These are phyloP conservation scores for Ranitomeya variabilis DNA, from an alignment of 2,113 vertebrate species.

Conservation along the genomic window DNA sequence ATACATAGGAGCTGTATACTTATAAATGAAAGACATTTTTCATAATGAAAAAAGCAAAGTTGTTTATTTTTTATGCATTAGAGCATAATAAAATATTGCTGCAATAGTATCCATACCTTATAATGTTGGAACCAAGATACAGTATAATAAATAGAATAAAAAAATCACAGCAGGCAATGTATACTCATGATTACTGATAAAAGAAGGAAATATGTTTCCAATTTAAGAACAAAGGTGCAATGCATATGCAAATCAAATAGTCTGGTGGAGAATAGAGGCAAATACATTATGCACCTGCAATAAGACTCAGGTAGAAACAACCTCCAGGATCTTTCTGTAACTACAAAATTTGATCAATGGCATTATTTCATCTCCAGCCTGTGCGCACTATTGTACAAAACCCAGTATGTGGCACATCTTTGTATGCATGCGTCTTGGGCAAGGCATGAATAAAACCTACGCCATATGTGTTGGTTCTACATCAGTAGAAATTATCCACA, in stretches of 20 bases:
- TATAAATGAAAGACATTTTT: not conserved
- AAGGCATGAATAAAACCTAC: conserved; percentile 39
- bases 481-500: conserved; percentile 59
- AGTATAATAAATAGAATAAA: not conserved
- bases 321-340: conserved; percentile 24
- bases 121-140: not conserved
- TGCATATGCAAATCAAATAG: conserved; percentile 15
- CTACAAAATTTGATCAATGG: conserved; percentile 20
- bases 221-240: conserved; percentile 10
- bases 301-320: conserved; percentile 22
- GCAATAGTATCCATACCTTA: not conserved
- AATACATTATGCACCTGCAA: conserved; percentile 6
- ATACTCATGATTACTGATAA: not conserved
- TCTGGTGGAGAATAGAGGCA: not conserved
- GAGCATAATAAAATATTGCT: not conserved
- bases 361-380: conserved; percentile 45
- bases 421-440: conserved; percentile 43
- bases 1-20: not conserved
- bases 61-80: not conserved
- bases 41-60: not conserved
- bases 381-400: not conserved
- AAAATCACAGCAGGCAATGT: not conserved
- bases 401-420: conserved; percentile 47
- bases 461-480: conserved; percentile 59
- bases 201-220: not conserved